phyloP scores from a whole-genome alignment of 2,113 vertebrate species.

The Lophochroa leadbeateri region DNA sequence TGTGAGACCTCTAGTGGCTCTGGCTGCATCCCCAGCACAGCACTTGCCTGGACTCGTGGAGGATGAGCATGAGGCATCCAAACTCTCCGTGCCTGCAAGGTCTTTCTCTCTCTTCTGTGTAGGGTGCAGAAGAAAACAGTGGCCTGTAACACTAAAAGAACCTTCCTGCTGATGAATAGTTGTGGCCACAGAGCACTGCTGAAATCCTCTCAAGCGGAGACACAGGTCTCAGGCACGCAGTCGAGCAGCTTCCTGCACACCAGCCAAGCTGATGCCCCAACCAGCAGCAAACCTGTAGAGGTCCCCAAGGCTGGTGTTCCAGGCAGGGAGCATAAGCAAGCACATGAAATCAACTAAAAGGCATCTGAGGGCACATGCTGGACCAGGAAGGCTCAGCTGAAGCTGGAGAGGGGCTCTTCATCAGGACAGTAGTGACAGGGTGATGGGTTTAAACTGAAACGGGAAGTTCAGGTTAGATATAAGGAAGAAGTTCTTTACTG shows the following conservation, averaged over 20 bases:
- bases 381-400: not conserved
- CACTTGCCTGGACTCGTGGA: not conserved
- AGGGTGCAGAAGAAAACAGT: not conserved
- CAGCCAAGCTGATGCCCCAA: not conserved
- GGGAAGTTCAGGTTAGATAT: not conserved
- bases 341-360: not conserved
- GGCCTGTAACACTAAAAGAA: not conserved
- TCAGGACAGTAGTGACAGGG: not conserved
- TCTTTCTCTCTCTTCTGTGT: not conserved
- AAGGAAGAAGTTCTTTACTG: not conserved
- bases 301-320: not conserved
- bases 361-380: not conserved
- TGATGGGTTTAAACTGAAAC: not conserved
- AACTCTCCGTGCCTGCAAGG: not conserved
- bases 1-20: not conserved
- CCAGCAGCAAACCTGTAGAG: not conserved
- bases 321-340: not conserved
- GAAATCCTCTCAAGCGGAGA: not conserved
- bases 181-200: not conserved
- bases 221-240: not conserved
- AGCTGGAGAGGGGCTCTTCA: not conserved
- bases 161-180: not conserved
- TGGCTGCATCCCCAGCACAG: not conserved
- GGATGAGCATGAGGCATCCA: not conserved
- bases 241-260: accelerated